Percentiles rank a stretch among this genome's conserved stretches.
Conservation (phyloP, 2,113 vertebrate species). For the Albula goreensis region DNA sequence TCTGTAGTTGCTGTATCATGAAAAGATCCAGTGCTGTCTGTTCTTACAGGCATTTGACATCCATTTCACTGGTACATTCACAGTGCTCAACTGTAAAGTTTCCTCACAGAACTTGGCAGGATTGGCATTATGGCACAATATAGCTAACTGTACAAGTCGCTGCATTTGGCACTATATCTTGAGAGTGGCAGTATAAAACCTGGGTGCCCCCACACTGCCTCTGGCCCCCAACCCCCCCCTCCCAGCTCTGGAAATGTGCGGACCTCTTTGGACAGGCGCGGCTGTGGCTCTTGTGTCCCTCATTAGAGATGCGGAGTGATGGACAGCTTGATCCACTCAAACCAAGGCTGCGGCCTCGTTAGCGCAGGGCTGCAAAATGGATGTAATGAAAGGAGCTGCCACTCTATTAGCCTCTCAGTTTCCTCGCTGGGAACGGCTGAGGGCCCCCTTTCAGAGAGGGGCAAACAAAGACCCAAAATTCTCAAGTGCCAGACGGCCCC, state of each 20-base stretch:
- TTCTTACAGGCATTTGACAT: too few species aligned
- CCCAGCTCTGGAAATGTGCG: background rate
- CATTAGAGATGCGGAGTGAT: conserved; percentile 81
- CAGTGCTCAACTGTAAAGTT: background rate
- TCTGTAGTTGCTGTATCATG: too few species aligned
- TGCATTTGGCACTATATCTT: background rate
- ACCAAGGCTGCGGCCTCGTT: conserved; percentile 84
- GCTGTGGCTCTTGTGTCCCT: conserved; percentile 47
- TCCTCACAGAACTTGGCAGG: background rate
- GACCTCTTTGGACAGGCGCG: background rate
- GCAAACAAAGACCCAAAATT: conserved; percentile 84
- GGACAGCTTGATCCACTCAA: conserved; percentile 85
- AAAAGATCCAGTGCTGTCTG: too few species aligned
- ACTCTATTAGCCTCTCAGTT: conserved; percentile 89
- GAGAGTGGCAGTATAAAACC: background rate
- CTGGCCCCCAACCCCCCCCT: background rate
- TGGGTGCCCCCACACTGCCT: background rate
- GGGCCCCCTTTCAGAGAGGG: conserved; percentile 87
- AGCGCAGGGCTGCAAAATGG: conserved; percentile 81
- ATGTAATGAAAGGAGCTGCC: conserved; percentile 87
- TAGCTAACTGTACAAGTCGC: background rate
- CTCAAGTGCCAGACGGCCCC: conserved; percentile 85
- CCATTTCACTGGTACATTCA: too few species aligned
- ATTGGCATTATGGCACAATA: too few species aligned
- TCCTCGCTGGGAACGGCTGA: conserved; percentile 87